Percentiles rank a stretch among this genome's conserved stretches.
Conservation (phyloP, 1,140 invertebrate species). For the Ptiloglossa arizonensis region DNA sequence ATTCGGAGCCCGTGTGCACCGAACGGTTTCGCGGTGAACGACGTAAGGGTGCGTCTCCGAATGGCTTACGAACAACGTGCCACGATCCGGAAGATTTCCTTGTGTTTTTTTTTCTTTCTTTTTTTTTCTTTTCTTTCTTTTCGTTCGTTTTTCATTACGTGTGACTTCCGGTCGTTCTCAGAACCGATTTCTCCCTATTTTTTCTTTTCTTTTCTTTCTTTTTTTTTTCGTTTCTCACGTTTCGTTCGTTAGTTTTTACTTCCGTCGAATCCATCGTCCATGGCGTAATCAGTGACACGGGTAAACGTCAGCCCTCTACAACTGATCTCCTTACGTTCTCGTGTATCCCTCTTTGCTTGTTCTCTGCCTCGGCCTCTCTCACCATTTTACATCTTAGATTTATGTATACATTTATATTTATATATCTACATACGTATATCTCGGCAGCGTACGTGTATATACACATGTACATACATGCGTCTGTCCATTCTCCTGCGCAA, state of each 20-base stretch:
- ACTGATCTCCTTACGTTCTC: background rate
- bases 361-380: constrained; percentile 27
- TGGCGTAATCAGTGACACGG: background rate
- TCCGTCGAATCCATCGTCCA: constrained; percentile 20
- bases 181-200: background rate
- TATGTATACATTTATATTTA: constrained; percentile 53
- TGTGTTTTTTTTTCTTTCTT: constrained; percentile 7
- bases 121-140: background rate
- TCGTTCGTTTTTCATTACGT: background rate
- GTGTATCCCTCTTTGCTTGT: background rate
- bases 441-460: constrained; percentile 51
- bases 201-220: background rate
- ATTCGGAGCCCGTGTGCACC: background rate
- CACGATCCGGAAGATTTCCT: background rate
- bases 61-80: constrained; percentile 39
- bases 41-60: constrained; percentile 54
- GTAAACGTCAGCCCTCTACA: too few relatives aligned
- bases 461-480: constrained; percentile 49
- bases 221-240: too few relatives aligned
- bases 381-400: constrained; percentile 39
- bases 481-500: constrained; percentile 26
- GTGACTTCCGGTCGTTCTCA: background rate
- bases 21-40: constrained; percentile 51
- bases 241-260: background rate
- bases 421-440: constrained; percentile 59